Evolutionary conservation across 2,888 invertebrate genomes (phyloP).

Genomic region (Gortyna flavago): DNA sequence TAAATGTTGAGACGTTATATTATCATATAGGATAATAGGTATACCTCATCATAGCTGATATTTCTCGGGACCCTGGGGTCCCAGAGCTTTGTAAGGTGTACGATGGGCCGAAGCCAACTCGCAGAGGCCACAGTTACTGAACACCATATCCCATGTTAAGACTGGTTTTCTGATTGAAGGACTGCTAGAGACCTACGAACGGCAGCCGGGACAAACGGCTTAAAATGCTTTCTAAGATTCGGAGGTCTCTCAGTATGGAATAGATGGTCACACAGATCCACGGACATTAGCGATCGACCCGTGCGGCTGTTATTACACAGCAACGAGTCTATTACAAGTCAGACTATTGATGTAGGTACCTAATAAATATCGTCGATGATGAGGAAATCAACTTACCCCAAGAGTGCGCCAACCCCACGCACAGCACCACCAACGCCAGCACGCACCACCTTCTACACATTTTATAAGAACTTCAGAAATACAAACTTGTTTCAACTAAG

Average conservation of each 20-base stretch:
- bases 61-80: too few relatives aligned
- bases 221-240: background rate
- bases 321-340: background rate
- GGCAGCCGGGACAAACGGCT: background rate
- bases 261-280: background rate
- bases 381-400: conserved; percentile 4
- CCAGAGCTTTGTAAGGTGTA: too few relatives aligned
- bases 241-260: too few relatives aligned
- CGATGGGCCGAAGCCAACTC: background rate
- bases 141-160: too few relatives aligned
- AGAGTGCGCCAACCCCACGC: conserved; percentile 69
- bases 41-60: too few relatives aligned
- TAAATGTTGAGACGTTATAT: too few relatives aligned
- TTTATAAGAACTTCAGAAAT: conserved; percentile 65
- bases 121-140: background rate
- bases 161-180: background rate
- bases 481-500: background rate
- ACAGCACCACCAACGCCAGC: conserved; percentile 75
- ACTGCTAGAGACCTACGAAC: background rate
- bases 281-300: background rate
- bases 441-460: conserved; percentile 82
- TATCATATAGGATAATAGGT: too few relatives aligned
- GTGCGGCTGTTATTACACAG: background rate
- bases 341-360: background rate
- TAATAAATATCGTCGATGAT: background rate